Evolutionary conservation across 2,113 vertebrate genomes (phyloP).

Genomic region (Pituophis catenifer): DNA sequence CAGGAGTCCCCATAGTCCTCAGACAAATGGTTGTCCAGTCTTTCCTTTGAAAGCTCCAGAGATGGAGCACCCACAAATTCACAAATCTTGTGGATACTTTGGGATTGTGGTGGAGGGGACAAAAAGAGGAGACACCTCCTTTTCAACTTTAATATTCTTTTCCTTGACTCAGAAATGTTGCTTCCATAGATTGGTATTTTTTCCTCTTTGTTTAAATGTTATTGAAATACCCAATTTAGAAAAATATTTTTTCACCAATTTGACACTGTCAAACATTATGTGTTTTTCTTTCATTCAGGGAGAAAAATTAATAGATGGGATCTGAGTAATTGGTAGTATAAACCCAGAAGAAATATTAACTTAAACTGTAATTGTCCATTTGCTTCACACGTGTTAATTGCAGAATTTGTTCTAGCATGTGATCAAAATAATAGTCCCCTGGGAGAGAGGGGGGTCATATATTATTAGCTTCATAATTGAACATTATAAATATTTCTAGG

Average conservation of each 20-base stretch:
- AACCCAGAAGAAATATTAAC: not conserved
- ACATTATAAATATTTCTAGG: constrained; percentile 15
- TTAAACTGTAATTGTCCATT: constrained; percentile 12
- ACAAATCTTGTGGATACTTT: not conserved
- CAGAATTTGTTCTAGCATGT: constrained; percentile 4
- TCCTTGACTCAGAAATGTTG: accelerated
- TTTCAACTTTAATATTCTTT: not conserved
- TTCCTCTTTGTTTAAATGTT: constrained; percentile 23
- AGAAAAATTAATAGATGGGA: not conserved
- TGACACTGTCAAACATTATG: not conserved
- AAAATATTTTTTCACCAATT: constrained; percentile 6
- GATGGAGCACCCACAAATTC: not conserved
- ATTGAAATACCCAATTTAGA: not conserved
- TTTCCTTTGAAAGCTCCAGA: too few relatives aligned
- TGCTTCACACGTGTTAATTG: not conserved
- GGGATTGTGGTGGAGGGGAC: not conserved
- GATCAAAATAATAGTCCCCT: not conserved
- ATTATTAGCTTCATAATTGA: constrained; percentile 4
- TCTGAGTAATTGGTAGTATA: not conserved
- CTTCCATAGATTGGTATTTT: constrained; percentile 7
- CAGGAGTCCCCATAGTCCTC: too few relatives aligned
- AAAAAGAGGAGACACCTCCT: not conserved
- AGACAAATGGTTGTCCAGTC: too few relatives aligned
- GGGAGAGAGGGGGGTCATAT: not conserved
- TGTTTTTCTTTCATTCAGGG: not conserved